These are phyloP conservation scores for Limnephilus auricula DNA, from an alignment of 2,888 invertebrate species.

Conservation along the genomic window DNA sequence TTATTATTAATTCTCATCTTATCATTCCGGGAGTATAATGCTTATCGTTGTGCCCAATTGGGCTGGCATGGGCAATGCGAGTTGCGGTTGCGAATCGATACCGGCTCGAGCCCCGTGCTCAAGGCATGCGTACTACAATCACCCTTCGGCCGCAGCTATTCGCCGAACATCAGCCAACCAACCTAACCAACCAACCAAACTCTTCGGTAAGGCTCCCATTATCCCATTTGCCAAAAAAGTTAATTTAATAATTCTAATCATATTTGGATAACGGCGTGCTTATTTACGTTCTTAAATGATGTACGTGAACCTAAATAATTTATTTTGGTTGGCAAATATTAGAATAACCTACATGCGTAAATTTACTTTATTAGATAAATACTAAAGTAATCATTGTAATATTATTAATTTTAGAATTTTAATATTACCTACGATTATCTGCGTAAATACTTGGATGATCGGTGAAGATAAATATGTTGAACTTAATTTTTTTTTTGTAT, in stretches of 20 bases:
- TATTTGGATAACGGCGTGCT: background rate
- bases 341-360: too few relatives aligned
- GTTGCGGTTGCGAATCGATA: background rate
- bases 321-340: too few relatives aligned
- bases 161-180: background rate
- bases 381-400: too few relatives aligned
- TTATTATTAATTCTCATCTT: background rate
- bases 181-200: too few relatives aligned
- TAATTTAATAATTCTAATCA: background rate
- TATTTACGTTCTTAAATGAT: background rate
- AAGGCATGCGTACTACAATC: background rate
- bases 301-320: too few relatives aligned
- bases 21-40: background rate
- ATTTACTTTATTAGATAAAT: too few relatives aligned
- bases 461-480: too few relatives aligned
- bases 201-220: background rate
- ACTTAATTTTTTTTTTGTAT: too few relatives aligned
- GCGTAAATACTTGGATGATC: too few relatives aligned
- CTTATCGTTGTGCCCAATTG: background rate
- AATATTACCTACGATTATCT: too few relatives aligned
- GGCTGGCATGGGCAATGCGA: background rate
- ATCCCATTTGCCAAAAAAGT: background rate
- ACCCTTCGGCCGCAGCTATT: background rate
- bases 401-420: too few relatives aligned
- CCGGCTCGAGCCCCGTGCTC: background rate